Evolutionary conservation across 2,888 invertebrate species (phyloP).

Genomic region (Perizoma affinitatum): DNA sequence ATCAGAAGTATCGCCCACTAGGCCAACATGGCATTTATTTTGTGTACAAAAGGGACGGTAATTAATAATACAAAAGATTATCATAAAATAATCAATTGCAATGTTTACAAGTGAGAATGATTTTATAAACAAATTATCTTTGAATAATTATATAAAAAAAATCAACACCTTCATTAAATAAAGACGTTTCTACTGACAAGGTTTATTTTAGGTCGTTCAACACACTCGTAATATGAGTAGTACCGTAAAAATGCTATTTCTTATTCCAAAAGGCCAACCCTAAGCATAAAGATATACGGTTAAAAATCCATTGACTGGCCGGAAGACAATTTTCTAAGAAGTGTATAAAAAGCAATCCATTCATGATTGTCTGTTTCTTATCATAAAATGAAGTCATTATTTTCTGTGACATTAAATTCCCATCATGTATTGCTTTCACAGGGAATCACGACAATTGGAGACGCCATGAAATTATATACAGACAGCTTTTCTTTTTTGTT

Average conservation of each 20-base stretch:
- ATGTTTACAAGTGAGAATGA: too few relatives aligned
- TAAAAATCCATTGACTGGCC: not conserved
- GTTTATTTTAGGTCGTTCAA: constrained; percentile 21
- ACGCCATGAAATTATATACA: not conserved
- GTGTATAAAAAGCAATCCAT: constrained; percentile 36
- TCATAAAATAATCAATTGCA: too few relatives aligned
- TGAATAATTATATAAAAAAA: too few relatives aligned
- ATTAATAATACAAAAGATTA: too few relatives aligned
- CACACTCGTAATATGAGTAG: constrained; percentile 16
- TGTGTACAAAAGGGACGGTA: too few relatives aligned
- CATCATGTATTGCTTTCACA: constrained; percentile 34
- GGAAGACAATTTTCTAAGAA: constrained; percentile 27
- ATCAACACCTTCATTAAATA: not conserved
- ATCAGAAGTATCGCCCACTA: too few relatives aligned
- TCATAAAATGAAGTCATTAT: constrained; percentile 43
- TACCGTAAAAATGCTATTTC: constrained; percentile 23
- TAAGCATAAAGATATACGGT: not conserved
- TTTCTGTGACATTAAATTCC: constrained; percentile 42
- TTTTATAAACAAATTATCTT: too few relatives aligned
- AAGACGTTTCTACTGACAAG: not conserved
- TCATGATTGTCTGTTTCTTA: constrained; percentile 40
- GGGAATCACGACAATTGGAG: constrained; percentile 11
- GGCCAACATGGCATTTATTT: too few relatives aligned
- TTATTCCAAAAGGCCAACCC: not conserved
- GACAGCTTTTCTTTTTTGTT: too few relatives aligned